These are phyloP conservation scores for Beroe ovata DNA, from an alignment of 37 sponge, comb jelly and placozoan genomes.

Conservation along the genomic window DNA sequence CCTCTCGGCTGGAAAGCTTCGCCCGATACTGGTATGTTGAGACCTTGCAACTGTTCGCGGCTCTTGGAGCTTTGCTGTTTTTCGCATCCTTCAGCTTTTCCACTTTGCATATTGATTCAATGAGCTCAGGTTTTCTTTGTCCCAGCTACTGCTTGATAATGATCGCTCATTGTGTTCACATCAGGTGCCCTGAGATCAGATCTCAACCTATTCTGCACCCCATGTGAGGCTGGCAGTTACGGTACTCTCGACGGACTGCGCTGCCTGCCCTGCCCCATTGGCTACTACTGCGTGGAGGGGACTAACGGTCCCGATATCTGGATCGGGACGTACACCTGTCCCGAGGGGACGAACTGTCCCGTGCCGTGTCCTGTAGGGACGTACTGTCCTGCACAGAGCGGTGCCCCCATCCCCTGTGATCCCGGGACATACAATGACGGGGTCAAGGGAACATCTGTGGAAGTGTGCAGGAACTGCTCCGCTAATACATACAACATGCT, in stretches of 20 bases:
- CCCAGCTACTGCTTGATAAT: too few relatives aligned
- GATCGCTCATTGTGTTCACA: too few relatives aligned
- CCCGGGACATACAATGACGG: slow-evolving; percentile 48
- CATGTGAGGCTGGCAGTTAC: slow-evolving; percentile 26
- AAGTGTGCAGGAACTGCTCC: slow-evolving; percentile 27
- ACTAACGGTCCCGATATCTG: slow-evolving; percentile 57
- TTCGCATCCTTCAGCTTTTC: neutral
- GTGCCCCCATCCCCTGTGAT: neutral
- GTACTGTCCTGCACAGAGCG: neutral
- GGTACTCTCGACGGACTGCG: slow-evolving; percentile 4
- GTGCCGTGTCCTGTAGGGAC: slow-evolving; percentile 17
- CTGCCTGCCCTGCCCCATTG: slow-evolving; percentile 22
- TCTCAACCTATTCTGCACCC: slow-evolving; percentile 15
- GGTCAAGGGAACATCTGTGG: neutral
- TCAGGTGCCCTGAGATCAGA: slow-evolving; percentile 40
- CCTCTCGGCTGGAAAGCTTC: slow-evolving; percentile 62
- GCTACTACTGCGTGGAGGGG: slow-evolving; percentile 52
- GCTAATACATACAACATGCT: slow-evolving; percentile 48
- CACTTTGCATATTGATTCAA: neutral
- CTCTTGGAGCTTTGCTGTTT: neutral
- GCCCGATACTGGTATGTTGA: neutral
- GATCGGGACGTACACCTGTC: slow-evolving; percentile 48
- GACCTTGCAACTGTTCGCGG: neutral
- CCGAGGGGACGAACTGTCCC: slow-evolving; percentile 45
- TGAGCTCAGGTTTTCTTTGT: neutral